A percentile compares a stretch with the other conserved stretches of the same genome.
phyloP scores from a whole-genome alignment of 2,113 vertebrate genomes.

The Eolophus roseicapilla region DNA sequence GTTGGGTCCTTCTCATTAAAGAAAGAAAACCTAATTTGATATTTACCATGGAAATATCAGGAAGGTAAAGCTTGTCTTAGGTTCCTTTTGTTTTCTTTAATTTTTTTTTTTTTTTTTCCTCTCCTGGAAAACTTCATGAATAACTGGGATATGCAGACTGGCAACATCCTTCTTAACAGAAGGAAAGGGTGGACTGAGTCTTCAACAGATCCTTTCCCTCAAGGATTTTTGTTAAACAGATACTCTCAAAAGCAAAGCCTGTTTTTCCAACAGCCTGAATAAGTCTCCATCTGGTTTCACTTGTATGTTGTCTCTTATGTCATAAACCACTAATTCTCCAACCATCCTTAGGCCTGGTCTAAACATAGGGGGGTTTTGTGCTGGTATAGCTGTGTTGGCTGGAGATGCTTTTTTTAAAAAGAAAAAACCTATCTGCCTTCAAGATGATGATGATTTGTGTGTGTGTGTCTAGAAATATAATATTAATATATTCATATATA shows the following conservation, averaged over 20 bases:
- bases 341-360: conserved; percentile 56
- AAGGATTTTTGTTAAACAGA: conserved; percentile 65
- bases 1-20: neutral
- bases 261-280: conserved; percentile 64
- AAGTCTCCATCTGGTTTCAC: conserved; percentile 69
- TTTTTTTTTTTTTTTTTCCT: neutral
- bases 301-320: conserved; percentile 69
- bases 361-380: conserved; percentile 38
- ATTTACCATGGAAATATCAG: neutral
- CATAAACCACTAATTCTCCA: conserved; percentile 72
- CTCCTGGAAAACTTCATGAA: neutral
- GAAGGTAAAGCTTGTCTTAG: neutral
- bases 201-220: conserved; percentile 53
- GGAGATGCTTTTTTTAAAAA: neutral
- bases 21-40: neutral
- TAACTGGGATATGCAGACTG: neutral
- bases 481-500: neutral
- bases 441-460: conserved; percentile 57
- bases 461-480: conserved; percentile 20
- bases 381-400: conserved; percentile 36
- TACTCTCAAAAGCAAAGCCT: conserved; percentile 56
- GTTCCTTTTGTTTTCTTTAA: neutral
- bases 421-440: conserved; percentile 18
- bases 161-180: conserved; percentile 49
- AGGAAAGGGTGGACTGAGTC: conserved; percentile 55